Conservation (phyloP, 2,797 vertebrate genomes). For the Lerista edwardsae region DNA sequence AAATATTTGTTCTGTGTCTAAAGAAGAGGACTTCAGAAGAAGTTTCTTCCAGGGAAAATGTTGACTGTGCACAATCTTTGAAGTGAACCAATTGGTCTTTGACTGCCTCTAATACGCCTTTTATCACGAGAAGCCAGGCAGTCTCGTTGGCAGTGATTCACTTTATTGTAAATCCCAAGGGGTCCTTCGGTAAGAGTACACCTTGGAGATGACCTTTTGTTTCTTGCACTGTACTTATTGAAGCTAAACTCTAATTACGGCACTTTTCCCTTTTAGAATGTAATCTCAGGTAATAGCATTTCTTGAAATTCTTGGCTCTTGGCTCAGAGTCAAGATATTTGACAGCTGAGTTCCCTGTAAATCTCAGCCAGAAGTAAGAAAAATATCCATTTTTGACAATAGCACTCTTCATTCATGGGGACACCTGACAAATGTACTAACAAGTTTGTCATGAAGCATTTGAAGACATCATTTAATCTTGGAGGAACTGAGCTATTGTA, state of each 20-base stretch:
- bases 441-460: slow-evolving; percentile 35
- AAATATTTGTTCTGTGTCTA: not conserved
- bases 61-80: slow-evolving; percentile 24
- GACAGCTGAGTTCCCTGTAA: slow-evolving; percentile 38
- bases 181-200: slow-evolving; percentile 37
- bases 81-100: slow-evolving; percentile 8
- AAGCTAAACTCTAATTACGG: slow-evolving; percentile 47
- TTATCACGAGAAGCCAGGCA: slow-evolving; percentile 36
- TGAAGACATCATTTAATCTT: slow-evolving; percentile 30
- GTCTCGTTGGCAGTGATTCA: slow-evolving; percentile 2
- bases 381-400: slow-evolving; percentile 32
- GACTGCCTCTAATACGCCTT: slow-evolving; percentile 15
- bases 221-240: slow-evolving; percentile 46
- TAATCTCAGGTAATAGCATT: slow-evolving; percentile 35
- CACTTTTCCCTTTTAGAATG: slow-evolving; percentile 42
- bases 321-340: slow-evolving; percentile 48
- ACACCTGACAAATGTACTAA: slow-evolving; percentile 45
- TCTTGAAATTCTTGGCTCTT: slow-evolving; percentile 45
- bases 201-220: slow-evolving; percentile 52
- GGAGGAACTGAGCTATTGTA: not conserved
- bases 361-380: slow-evolving; percentile 29
- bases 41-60: slow-evolving; percentile 17
- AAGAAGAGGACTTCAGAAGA: slow-evolving; percentile 9
- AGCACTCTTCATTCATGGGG: slow-evolving; percentile 42
- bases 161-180: slow-evolving; percentile 32